Evolutionary conservation across 1,140 invertebrate genomes (phyloP), one percentile per base, ranked within the genome.

Genomic region (Drosophila equinoxialis): DNA sequence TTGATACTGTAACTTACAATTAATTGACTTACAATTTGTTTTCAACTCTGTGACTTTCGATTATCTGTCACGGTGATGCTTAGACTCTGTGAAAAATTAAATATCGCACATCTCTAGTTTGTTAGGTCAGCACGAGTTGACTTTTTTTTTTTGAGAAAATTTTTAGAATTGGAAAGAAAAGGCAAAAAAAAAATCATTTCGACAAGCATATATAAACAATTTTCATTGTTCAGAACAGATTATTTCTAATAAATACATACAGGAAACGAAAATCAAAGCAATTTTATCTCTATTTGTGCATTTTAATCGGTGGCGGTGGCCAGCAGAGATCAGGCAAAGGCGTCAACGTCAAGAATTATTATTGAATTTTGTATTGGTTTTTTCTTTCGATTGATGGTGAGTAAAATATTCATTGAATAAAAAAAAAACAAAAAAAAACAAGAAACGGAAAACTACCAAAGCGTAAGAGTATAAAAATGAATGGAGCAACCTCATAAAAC

Each of bases 341-440:
- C 45, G 45, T 51, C 45, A 51, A 51, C 45, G 17, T 51, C 45
- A 39, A 59, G 33, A 39, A 59, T 59, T 20, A 11, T 35, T 39
- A 17, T 59, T 59, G 14, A 35, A 59, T 59, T 59, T 59, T 59
- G 33, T 35, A 59, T 59, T 17, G 33, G 33, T 59, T 59, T 59
- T 59, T 37, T 59, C 45, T 51, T 51, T 51, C 45, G 17, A 51
- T 59, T 59, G 33, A 37, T 59, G 57, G 57, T 59, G 57, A 59
- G 57, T 59, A 59, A 59, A 59, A 59, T 14, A 37, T 59, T 39
- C 57, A 59, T 59, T 59, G 57, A 59, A 37, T 39, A 59, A 59
- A 59, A 59, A 58, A 39, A 37, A 59, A 14, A 37, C 2, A 48
- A 20, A 8, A 20, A 17, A 48, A 48, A 20, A 48, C 20, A 48